Evolutionary conservation across 2,797 vertebrate genomes (phyloP).

Genomic region (Tympanoctomys barrerae): DNA sequence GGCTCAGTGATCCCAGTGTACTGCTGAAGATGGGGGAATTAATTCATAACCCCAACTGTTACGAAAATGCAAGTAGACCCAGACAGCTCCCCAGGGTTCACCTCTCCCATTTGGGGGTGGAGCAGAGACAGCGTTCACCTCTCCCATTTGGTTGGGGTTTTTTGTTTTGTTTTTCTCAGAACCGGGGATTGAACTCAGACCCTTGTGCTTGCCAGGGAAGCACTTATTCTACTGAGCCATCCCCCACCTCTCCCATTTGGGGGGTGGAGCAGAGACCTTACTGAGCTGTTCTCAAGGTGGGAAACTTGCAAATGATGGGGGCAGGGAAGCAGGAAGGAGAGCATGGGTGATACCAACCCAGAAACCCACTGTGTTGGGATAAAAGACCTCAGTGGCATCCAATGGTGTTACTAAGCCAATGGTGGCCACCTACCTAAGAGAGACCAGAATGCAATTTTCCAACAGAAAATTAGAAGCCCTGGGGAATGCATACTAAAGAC

Average conservation of each 20-base stretch:
- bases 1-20: background rate
- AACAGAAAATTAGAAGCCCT: slow-evolving; percentile 35
- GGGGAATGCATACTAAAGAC: background rate
- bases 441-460: slow-evolving; percentile 44
- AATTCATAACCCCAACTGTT: background rate
- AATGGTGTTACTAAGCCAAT: background rate
- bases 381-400: slow-evolving; percentile 23
- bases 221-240: no score
- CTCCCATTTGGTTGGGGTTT: no score
- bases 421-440: background rate
- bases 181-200: no score
- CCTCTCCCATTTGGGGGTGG: background rate
- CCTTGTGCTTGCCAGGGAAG: no score
- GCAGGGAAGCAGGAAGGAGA: background rate
- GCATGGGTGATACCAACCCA: background rate
- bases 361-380: background rate
- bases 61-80: background rate
- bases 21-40: slow-evolving; percentile 3
- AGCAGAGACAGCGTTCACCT: background rate
- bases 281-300: background rate
- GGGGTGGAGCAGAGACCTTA: background rate
- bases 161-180: no score
- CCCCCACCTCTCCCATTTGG: background rate
- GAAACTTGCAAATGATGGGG: background rate
- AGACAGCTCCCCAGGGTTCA: background rate